phyloP scores from a whole-genome alignment of 2,888 invertebrate genomes.

The Spodoptera exigua region DNA sequence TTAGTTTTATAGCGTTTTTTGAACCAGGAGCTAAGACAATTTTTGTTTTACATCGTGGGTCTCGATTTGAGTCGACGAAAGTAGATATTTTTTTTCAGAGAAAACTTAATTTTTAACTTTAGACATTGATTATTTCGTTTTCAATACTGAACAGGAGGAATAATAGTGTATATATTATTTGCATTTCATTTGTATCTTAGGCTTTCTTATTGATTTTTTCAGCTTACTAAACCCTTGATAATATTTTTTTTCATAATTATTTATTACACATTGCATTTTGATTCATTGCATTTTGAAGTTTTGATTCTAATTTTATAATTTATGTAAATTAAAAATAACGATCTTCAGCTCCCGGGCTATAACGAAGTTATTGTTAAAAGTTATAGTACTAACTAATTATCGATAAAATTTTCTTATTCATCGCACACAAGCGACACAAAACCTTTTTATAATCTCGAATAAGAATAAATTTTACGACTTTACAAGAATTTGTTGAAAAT shows the following conservation, averaged over 20 bases:
- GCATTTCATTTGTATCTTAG: background rate
- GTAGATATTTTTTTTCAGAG: no score
- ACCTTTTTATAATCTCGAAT: slow-evolving; percentile 54
- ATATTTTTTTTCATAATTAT: no score
- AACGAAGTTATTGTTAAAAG: slow-evolving; percentile 65
- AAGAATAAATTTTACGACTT: slow-evolving; percentile 58
- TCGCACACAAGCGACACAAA: slow-evolving; percentile 38
- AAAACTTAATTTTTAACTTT: no score
- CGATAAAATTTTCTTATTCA: slow-evolving; percentile 64
- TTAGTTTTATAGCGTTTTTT: slow-evolving; percentile 71
- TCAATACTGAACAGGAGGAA: no score
- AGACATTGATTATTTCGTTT: no score
- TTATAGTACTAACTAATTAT: slow-evolving; percentile 61
- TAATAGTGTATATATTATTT: background rate
- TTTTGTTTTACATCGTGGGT: background rate
- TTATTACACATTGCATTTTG: no score
- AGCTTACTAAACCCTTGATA: no score
- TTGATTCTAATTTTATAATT: no score
- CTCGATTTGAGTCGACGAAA: no score
- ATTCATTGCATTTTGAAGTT: no score
- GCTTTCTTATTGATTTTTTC: background rate
- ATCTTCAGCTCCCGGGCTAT: slow-evolving; percentile 53
- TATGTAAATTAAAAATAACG: no score
- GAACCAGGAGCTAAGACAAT: slow-evolving; percentile 51
- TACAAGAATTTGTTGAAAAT: slow-evolving; percentile 41